phyloP scores from a whole-genome alignment of 2,797 vertebrate genomes.

The Rhinella marina region DNA sequence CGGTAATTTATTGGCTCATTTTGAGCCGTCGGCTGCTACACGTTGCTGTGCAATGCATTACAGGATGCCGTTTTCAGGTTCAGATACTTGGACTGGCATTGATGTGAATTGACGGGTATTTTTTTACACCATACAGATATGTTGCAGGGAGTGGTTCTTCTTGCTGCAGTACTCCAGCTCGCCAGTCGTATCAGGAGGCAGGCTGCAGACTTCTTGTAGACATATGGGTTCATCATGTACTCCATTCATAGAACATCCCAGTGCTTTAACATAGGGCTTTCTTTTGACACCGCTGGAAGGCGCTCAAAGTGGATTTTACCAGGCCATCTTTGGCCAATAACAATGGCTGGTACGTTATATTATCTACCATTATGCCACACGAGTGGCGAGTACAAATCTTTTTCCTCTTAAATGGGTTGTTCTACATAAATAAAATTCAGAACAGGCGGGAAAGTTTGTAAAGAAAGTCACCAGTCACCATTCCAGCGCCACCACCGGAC shows the following conservation, averaged over 20 bases:
- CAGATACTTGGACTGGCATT: neutral
- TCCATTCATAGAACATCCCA: neutral
- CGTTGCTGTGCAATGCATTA: conserved; percentile 51
- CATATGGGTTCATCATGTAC: neutral
- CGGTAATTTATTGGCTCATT: conserved; percentile 65
- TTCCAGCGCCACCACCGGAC: too few relatives aligned
- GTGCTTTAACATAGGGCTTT: neutral
- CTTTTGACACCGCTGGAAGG: too few relatives aligned
- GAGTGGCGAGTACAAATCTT: too few relatives aligned
- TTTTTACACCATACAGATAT: neutral
- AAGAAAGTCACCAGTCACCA: too few relatives aligned
- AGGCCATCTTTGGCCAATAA: too few relatives aligned
- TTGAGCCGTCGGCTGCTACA: conserved; percentile 14
- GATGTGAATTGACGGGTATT: neutral
- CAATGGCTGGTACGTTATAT: too few relatives aligned
- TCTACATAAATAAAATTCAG: too few relatives aligned
- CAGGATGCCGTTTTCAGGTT: neutral
- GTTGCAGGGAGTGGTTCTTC: neutral
- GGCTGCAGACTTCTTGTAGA: neutral
- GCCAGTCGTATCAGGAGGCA: neutral
- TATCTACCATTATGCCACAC: too few relatives aligned
- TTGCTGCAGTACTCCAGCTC: neutral
- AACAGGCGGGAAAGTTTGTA: too few relatives aligned
- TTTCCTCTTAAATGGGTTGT: too few relatives aligned
- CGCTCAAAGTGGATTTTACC: too few relatives aligned